Base-by-base conservation (phyloP, 2,113 vertebrate genomes). In the Periophthalmodon schlosseri region DNA sequence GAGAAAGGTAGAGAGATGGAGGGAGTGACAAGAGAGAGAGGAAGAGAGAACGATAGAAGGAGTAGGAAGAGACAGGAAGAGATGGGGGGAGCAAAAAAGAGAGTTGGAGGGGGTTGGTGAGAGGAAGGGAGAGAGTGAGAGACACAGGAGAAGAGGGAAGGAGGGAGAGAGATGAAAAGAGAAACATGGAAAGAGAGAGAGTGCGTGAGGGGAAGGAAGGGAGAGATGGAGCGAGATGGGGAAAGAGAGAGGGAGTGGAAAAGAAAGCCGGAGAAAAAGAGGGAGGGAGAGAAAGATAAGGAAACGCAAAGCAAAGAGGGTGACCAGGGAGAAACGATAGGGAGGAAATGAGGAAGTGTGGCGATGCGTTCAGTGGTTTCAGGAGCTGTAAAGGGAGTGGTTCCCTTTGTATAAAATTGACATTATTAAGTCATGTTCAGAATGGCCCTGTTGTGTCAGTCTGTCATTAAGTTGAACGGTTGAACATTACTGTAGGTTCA, bases 61-160 rank as follows among this genome's bases (percentile, higher is more conserved):
- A 28, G n/a, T n/a, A n/a, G n/a, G n/a, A n/a, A n/a, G n/a, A n/a
- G n/a, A n/a, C n/a, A n/a, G n/a, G n/a, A n/a, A n/a, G n/a, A 49
- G 12, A 10, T 14, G 11, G 47, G 15, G n/a, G n/a, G n/a, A n/a
- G 28, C 28, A 50, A 52, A 13, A 18, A 16, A 18, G 49, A 18
- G 6, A 52, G 49, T 4, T 15, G 15, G 5, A 50, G 49, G 49
- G 13, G 49, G 16, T 1, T 15, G 49, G 18, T 16, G 49, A 18
- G 13, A 18, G 8, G 49, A 52, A 52, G 49, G 14, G 16, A 52
- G 39, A 39, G 36, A 7, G 36, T 28, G 28, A 28, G 28, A 28
- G 28, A 28, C 28, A 68, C 70, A 56, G 36, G 81, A 75, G 36
- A 39, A 39, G 2, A 50, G 47, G 47, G 11, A 50, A 16, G 49